These are phyloP conservation scores for Myopa testacea DNA, from an alignment of 2,888 invertebrate species.

Conservation along the genomic window DNA sequence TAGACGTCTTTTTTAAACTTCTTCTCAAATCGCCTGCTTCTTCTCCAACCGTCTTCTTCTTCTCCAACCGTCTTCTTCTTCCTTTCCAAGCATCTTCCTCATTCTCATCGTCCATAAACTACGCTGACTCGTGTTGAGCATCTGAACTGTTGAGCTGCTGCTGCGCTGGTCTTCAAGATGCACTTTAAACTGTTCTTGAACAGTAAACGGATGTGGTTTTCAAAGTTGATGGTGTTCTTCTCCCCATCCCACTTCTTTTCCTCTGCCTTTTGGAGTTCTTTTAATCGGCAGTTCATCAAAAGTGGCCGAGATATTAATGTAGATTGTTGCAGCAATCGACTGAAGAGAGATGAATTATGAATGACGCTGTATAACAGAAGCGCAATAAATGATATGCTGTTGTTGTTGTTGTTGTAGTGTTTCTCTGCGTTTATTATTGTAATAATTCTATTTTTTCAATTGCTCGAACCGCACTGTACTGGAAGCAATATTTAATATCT, in stretches of 20 bases:
- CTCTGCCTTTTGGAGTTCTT: slow-evolving; percentile 4
- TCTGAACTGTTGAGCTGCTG: too few species aligned
- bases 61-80: too few species aligned
- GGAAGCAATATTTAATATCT: background rate
- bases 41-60: too few species aligned
- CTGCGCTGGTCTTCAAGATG: background rate
- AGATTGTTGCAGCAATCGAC: slow-evolving; percentile 15
- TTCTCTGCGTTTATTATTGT: too few species aligned
- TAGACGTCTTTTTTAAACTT: too few species aligned
- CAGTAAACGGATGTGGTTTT: slow-evolving; percentile 27
- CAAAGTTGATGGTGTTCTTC: slow-evolving; percentile 14
- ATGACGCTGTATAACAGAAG: background rate
- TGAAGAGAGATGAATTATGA: slow-evolving; percentile 29
- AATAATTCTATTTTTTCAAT: too few species aligned
- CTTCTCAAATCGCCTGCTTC: too few species aligned
- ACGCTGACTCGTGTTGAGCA: too few species aligned
- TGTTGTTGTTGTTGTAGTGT: too few species aligned
- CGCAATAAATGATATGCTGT: too few species aligned
- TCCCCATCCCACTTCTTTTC: background rate
- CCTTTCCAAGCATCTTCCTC: too few species aligned
- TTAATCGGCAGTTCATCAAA: slow-evolving; percentile 34
- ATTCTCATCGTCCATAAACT: too few species aligned
- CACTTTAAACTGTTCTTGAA: slow-evolving; percentile 23
- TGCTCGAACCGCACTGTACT: background rate
- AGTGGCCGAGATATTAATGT: slow-evolving; percentile 1